Evolutionary conservation across 2,888 invertebrate species (phyloP), one percentile per base, ranked within the genome.

Genomic region (Cantharis nigra): DNA sequence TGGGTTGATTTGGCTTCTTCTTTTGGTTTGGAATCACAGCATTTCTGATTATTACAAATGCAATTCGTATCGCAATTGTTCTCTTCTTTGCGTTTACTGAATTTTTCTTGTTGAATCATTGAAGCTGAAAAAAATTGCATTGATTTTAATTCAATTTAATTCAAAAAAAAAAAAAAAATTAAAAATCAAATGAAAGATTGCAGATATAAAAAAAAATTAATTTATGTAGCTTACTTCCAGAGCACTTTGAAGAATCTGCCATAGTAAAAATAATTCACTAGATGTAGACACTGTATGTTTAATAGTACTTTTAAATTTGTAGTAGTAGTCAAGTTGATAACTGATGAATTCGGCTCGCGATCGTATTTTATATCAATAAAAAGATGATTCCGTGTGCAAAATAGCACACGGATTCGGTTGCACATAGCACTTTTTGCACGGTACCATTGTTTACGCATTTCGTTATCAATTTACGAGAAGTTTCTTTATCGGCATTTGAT

Each of bases 351-450:
- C 65, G 20, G 20, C 0, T n/a, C 16, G 2, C 11, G 65, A 65
- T 20, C 18, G 13, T 9, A 20, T 65, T 23, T 23, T 18, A 20
- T 65, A 65, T 65, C 23, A 18, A 3, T 65, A 14, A 69, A 69
- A 69, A 49, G 4, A 73, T 69, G 49, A 64, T 62, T 33, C 65
- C 49, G 30, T 63, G 65, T 73, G 73, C 30, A 67, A 69, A 73
- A 23, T 30, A 16, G 69, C 33, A 33, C 69, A 69, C 67, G 28
- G 20, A 63, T 65, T 16, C n/a, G 13, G 23, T 65, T 65, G 65
- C 65, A 65, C 65, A 13, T 13, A 3, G 18, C 20, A 20, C 23
- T 65, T 14, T 65, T 13, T 63, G 65, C 20, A 65, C 65, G 65
- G 65, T 23, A 65, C 65, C 3, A 65, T 65, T 20, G 65, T 13